Evolutionary conservation across 2,797 vertebrate genomes (phyloP).

Genomic region (Coendou prehensilis): DNA sequence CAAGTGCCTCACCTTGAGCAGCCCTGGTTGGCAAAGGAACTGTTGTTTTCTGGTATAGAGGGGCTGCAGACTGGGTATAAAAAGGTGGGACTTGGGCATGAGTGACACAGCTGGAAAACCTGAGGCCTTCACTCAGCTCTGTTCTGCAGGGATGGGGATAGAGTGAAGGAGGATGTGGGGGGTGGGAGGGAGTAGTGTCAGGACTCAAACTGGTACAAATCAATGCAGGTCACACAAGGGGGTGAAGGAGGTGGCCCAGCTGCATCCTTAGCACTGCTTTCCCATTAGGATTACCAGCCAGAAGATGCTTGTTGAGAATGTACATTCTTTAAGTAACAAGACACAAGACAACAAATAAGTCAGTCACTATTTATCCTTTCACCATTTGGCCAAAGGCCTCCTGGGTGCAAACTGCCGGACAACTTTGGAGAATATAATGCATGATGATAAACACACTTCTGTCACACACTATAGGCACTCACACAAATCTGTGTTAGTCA

Average conservation of each 20-base stretch:
- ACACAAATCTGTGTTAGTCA: not conserved
- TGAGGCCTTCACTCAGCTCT: not conserved
- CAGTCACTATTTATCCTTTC: not conserved
- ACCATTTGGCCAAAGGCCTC: not conserved
- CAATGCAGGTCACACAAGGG: not conserved
- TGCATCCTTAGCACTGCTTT: not conserved
- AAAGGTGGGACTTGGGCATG: rapidly evolving
- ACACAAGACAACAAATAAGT: not conserved
- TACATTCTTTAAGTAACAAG: not conserved
- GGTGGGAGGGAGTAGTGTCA: not conserved
- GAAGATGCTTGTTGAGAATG: not conserved
- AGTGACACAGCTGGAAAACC: not conserved
- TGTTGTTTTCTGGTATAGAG: not conserved
- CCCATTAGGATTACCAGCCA: not conserved
- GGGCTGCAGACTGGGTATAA: no score
- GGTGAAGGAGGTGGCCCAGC: no score
- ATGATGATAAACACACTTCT: not conserved
- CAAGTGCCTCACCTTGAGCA: not conserved
- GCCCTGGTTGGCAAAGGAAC: not conserved
- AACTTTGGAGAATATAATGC: not conserved
- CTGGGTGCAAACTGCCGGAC: not conserved
- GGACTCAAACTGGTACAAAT: not conserved
- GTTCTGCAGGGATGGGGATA: not conserved
- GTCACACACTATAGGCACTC: not conserved
- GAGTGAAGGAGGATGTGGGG: not conserved